These are phyloP conservation scores for Tangara arthus DNA, from an alignment of 2,797 vertebrate species.

Conservation along the genomic window DNA sequence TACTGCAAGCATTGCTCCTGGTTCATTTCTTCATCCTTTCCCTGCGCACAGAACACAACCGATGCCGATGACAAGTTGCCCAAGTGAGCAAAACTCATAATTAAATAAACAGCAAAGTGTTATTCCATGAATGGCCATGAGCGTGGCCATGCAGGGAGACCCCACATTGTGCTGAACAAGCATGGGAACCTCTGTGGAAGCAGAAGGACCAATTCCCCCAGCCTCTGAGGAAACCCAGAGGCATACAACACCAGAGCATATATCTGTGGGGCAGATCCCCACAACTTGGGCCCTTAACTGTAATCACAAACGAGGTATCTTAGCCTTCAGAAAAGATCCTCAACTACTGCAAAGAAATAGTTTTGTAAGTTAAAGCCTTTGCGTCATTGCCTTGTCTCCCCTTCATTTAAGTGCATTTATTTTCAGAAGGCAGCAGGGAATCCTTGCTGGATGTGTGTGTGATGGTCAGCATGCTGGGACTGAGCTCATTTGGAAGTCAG, in stretches of 20 bases:
- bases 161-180: fast-evolving
- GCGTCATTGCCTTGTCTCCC: not conserved
- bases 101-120: not conserved
- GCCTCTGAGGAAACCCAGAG: not conserved
- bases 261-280: not conserved
- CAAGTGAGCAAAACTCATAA: not conserved
- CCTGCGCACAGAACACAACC: fast-evolving
- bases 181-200: not conserved
- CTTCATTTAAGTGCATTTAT: not conserved
- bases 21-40: not conserved
- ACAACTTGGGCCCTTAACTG: not conserved
- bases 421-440: not conserved
- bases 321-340: not conserved
- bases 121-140: fast-evolving
- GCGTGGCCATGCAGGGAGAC: fast-evolving
- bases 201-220: not conserved
- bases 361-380: not conserved
- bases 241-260: not conserved
- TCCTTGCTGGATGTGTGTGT: not conserved
- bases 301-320: not conserved
- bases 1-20: not conserved
- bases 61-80: fast-evolving
- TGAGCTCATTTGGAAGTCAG: not conserved
- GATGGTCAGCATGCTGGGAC: not conserved
- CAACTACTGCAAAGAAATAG: not conserved